Evolutionary conservation across 2,888 invertebrate species (phyloP).

Genomic region (Spisula solida): DNA sequence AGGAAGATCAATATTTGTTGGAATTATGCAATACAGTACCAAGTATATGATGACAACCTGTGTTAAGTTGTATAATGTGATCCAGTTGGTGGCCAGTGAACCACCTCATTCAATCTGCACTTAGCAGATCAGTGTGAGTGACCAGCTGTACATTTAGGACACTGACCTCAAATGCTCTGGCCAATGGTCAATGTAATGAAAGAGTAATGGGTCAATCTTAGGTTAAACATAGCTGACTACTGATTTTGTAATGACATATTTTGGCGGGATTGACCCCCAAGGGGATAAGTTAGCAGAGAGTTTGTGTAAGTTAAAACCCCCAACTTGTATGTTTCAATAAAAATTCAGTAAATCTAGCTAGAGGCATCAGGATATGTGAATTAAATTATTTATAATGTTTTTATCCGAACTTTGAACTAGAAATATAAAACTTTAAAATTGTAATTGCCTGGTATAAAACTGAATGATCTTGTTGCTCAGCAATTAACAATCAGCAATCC

Average conservation of each 20-base stretch:
- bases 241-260: constrained; percentile 37
- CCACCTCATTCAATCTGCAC: no score
- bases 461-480: no score
- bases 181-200: constrained; percentile 29
- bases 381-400: neutral
- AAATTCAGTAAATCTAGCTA: neutral
- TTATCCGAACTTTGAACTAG: no score
- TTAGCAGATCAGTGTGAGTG: constrained; percentile 20
- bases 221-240: constrained; percentile 30
- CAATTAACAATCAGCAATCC: no score
- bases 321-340: neutral
- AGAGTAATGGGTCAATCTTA: constrained; percentile 35
- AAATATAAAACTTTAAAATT: no score
- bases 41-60: neutral
- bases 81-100: neutral
- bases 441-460: no score
- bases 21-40: no score
- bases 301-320: neutral
- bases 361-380: neutral
- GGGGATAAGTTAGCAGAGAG: neutral
- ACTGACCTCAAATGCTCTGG: constrained; percentile 26
- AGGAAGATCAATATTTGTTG: no score
- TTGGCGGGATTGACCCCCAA: constrained; percentile 1
- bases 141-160: constrained; percentile 24
- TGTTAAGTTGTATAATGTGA: neutral